Percentiles rank a stretch among this genome's conserved stretches.
Conservation (phyloP, 35 echinoderm and acorn worm species). For the Lytechinus pictus region DNA sequence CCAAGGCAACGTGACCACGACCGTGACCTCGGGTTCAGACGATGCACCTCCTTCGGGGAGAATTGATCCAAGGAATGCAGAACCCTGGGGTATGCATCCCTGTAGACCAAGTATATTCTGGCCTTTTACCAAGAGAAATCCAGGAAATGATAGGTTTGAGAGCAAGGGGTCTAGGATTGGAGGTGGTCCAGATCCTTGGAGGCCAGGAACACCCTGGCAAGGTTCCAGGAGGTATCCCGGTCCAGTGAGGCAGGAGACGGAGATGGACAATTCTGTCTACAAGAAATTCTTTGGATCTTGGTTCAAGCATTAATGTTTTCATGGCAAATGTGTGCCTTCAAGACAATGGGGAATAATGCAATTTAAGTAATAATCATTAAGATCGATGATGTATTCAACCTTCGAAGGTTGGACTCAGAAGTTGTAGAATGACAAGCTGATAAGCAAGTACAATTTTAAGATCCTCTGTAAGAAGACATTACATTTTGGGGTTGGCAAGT, state of each 20-base stretch:
- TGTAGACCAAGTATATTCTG: not conserved
- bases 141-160: not conserved
- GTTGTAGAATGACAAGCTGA: no score
- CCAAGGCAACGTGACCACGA: not conserved
- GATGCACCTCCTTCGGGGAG: not conserved
- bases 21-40: not conserved
- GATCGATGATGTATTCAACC: no score
- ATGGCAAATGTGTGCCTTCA: not conserved
- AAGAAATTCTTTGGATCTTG: not conserved
- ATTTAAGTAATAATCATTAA: no score
- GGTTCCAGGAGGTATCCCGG: not conserved
- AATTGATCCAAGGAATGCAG: not conserved
- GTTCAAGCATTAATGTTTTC: not conserved
- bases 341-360: no score
- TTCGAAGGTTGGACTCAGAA: no score
- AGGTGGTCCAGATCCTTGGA: not conserved
- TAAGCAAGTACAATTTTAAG: no score
- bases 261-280: not conserved
- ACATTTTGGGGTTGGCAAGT: no score
- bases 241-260: not conserved
- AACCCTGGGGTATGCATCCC: not conserved
- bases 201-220: not conserved
- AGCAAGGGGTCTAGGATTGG: not conserved
- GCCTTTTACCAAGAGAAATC: not conserved
- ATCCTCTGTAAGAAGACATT: no score